Conservation (phyloP, 2,888 invertebrate genomes). For the Glyphotaelius pellucidus region DNA sequence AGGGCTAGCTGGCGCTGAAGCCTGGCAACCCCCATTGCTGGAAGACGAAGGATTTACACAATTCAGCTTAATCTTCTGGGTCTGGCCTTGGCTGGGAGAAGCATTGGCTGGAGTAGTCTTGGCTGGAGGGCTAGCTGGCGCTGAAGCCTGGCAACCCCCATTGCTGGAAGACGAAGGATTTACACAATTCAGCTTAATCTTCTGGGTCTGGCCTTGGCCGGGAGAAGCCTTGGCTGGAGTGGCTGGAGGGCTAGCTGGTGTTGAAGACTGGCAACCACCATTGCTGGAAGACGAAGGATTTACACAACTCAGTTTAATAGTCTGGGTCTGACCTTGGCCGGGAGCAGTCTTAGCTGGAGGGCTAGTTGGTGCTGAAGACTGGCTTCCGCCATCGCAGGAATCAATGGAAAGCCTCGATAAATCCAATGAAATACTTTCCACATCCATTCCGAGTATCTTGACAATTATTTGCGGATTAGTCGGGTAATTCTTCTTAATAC, state of each 20-base stretch:
- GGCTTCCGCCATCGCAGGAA: background rate
- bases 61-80: background rate
- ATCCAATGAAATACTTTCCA: background rate
- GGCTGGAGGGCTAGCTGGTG: no score
- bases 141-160: no score
- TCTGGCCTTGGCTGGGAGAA: background rate
- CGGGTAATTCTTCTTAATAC: conserved; percentile 25
- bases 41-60: background rate
- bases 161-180: background rate
- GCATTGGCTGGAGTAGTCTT: background rate
- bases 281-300: background rate
- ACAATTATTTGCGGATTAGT: conserved; percentile 12
- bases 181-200: no score
- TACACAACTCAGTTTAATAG: background rate
- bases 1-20: no score
- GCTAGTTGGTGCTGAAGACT: background rate
- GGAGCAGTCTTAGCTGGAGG: background rate
- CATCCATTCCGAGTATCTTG: conserved; percentile 15
- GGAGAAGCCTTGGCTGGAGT: no score
- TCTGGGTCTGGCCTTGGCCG: no score
- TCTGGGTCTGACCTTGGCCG: background rate
- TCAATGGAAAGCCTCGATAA: background rate
- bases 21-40: no score
- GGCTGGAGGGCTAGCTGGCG: background rate
- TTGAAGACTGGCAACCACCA: no score